Evolutionary conservation across 2,113 vertebrate species (phyloP).

Genomic region (Dicentrarchus labrax): DNA sequence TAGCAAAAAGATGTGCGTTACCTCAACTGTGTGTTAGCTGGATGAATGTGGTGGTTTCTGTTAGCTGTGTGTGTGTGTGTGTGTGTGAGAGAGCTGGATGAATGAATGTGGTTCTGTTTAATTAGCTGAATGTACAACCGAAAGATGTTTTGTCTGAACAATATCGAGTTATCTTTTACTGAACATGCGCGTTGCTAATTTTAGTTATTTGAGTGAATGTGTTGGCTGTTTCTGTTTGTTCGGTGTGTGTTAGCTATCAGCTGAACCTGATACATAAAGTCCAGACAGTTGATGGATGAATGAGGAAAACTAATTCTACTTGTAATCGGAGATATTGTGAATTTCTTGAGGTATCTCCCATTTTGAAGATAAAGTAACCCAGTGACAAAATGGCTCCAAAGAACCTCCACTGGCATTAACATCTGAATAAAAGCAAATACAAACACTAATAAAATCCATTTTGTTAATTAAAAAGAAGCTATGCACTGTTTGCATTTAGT

Average conservation of each 20-base stretch:
- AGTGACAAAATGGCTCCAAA: not conserved
- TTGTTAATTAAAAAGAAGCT: not conserved
- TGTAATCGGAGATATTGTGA: not conserved
- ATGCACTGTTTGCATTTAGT: not conserved
- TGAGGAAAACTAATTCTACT: too few species aligned
- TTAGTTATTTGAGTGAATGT: not conserved
- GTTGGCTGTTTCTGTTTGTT: not conserved
- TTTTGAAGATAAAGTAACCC: not conserved
- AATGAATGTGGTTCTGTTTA: not conserved
- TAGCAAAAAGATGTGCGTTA: conserved; percentile 34
- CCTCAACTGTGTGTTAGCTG: conserved; percentile 35
- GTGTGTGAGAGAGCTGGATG: not conserved
- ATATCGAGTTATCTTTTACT: conserved; percentile 5
- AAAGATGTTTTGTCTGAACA: not conserved
- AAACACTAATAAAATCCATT: not conserved
- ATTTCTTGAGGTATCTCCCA: not conserved
- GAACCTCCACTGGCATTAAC: not conserved
- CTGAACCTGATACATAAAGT: not conserved
- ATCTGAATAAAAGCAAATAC: not conserved
- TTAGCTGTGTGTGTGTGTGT: not conserved
- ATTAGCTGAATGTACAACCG: conserved; percentile 7
- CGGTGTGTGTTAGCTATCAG: not conserved
- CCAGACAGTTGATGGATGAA: too few species aligned
- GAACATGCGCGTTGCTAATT: not conserved
- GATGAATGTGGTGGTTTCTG: not conserved